Evolutionary conservation across 1,140 invertebrate genomes (phyloP).

Genomic region (Chionoecetes opilio): DNA sequence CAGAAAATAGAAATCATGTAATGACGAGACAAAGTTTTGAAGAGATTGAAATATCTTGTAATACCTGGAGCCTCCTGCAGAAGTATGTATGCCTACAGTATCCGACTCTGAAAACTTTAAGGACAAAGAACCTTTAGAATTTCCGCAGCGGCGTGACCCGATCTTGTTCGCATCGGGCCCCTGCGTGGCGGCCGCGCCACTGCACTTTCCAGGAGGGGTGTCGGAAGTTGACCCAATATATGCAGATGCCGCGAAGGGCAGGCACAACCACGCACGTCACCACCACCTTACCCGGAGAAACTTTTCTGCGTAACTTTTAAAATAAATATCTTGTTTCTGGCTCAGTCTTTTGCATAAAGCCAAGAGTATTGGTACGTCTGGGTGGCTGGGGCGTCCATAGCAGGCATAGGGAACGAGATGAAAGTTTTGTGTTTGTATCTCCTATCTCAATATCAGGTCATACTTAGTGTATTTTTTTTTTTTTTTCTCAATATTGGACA

Average conservation of each 20-base stretch:
- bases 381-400: not conserved
- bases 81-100: too few species aligned
- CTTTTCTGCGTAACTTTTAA: not conserved
- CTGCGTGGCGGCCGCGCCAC: not conserved
- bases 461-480: too few species aligned
- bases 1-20: too few species aligned
- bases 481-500: too few species aligned
- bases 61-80: too few species aligned
- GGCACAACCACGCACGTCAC: not conserved
- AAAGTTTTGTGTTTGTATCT: too few species aligned
- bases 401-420: not conserved
- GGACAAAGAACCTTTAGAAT: not conserved
- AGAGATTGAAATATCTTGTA: too few species aligned
- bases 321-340: not conserved
- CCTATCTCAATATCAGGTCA: too few species aligned
- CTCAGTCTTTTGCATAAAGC: not conserved
- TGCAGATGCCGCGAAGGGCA: not conserved
- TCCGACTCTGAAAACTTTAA: not conserved
- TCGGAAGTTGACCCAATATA: constrained; percentile 7
- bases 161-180: not conserved
- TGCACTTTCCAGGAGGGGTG: not conserved
- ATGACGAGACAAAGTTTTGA: too few species aligned
- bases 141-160: not conserved
- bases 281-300: not conserved
- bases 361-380: not conserved